These are phyloP conservation scores for Myiozetetes cayanensis DNA, from an alignment of 2,113 vertebrate species.

Conservation along the genomic window DNA sequence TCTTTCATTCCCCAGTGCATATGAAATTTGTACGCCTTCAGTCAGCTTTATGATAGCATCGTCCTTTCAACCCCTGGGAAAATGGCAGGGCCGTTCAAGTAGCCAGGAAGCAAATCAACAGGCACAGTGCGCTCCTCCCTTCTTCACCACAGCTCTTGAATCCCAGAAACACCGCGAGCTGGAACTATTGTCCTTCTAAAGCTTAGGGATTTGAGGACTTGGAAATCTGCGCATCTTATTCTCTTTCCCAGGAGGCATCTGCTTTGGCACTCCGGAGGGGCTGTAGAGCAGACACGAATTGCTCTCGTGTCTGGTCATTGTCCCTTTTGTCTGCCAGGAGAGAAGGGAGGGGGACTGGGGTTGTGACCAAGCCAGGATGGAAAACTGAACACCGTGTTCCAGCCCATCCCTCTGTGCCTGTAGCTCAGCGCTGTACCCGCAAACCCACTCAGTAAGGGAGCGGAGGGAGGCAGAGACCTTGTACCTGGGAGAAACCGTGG, in stretches of 20 bases:
- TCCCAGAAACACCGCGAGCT: accelerated
- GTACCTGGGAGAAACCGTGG: not conserved
- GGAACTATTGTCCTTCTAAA: not conserved
- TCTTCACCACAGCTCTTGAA: not conserved
- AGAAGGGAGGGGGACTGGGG: not conserved
- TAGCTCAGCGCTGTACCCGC: not conserved
- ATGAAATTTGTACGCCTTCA: constrained; percentile 36
- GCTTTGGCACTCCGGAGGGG: not conserved
- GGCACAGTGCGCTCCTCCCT: not conserved
- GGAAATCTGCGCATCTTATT: not conserved
- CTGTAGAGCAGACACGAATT: not conserved
- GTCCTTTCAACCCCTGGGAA: constrained; percentile 54
- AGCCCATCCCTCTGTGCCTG: not conserved
- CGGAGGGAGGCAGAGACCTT: not conserved
- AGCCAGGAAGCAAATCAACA: constrained; percentile 14
- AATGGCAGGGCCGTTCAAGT: constrained; percentile 2
- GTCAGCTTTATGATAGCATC: constrained; percentile 8
- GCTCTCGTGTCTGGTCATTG: not conserved
- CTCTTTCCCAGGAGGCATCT: not conserved
- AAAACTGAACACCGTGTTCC: not conserved
- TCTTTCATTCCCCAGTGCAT: constrained; percentile 7
- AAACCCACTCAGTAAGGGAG: not conserved
- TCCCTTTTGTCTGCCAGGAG: not conserved
- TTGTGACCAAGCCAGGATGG: not conserved
- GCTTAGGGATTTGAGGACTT: not conserved